Percentiles rank a stretch among this genome's conserved stretches.
Conservation (phyloP, 2,888 invertebrate species). For the Drosophila borealis region DNA sequence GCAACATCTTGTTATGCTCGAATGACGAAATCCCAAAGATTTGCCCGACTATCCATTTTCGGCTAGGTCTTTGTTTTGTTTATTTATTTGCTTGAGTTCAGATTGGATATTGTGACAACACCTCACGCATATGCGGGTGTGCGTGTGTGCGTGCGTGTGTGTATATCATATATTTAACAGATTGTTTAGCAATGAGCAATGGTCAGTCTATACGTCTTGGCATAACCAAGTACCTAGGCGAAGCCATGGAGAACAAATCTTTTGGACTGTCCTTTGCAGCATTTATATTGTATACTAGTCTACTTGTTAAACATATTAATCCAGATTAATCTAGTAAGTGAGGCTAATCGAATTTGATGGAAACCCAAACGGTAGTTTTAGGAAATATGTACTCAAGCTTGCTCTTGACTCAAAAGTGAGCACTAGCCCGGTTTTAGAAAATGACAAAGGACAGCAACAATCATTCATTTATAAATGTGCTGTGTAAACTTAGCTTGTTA, state of each 20-base stretch:
- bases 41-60: constrained; percentile 33
- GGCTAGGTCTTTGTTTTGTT: constrained; percentile 27
- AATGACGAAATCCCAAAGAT: constrained; percentile 46
- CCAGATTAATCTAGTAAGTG: no score
- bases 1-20: constrained; percentile 29
- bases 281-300: no score
- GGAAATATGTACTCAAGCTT: no score
- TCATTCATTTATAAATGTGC: no score
- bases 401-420: no score
- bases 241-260: background rate
- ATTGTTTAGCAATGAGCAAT: constrained; percentile 23
- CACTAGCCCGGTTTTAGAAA: no score
- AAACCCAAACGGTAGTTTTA: no score
- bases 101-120: constrained; percentile 58
- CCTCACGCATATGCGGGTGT: constrained; percentile 3
- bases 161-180: constrained; percentile 24
- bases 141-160: background rate
- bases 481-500: no score
- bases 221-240: background rate
- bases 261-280: background rate
- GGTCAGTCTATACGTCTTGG: constrained; percentile 15
- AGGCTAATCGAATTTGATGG: no score
- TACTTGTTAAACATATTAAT: no score
- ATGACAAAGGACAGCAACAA: no score
- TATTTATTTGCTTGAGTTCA: constrained; percentile 48